Evolutionary conservation across 2,113 vertebrate genomes (phyloP), one percentile per base, ranked within the genome.

Genomic region (Orycteropus afer): DNA sequence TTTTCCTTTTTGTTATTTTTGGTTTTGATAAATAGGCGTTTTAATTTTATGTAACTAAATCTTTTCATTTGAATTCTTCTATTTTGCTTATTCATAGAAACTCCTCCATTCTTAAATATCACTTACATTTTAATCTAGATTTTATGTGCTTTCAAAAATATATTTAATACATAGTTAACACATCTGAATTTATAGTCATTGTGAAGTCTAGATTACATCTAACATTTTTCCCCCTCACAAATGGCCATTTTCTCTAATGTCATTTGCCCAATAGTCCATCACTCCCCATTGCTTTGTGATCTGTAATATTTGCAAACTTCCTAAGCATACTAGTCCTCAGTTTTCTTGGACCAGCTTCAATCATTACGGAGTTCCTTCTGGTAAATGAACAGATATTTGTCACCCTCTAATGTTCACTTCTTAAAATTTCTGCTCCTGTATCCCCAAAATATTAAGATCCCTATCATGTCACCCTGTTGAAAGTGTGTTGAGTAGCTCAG

Each of bases 121-220:
- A 29, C 12, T 47, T 37, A 65, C 17, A 92, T 78, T 76, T 91
- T 49, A 83, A 71, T 84, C 34, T 49, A 27, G 32, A 57, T n/a
- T 63, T 94, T 91, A 91, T 9, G 11, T 82, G 61, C 29, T 82
- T 94, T 79, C 15, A 63, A 63, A 91, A 67, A 57, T 78, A 51
- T 37, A 69, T 17, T 69, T 63, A 78, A 9, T 37, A n/a, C 10
- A 15, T 86, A 7, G 67, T 82, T 76, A n/a, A 61, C 12, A 71
- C 29, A 34, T 42, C 14, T 93, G 49, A 76, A 81, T 77, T 90
- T 69, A 67, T 81, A 55, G 80, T 90, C 76, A 59, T 81, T 32
- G 17, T 78, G 34, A 45, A 79, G 32, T 34, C 79, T 85, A 32
- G 57, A 25, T 90, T 49, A 69, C 23, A 59, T 32, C 23, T 45